Base-by-base conservation (phyloP, 2,113 vertebrate species). In the Scatophagus argus region DNA sequence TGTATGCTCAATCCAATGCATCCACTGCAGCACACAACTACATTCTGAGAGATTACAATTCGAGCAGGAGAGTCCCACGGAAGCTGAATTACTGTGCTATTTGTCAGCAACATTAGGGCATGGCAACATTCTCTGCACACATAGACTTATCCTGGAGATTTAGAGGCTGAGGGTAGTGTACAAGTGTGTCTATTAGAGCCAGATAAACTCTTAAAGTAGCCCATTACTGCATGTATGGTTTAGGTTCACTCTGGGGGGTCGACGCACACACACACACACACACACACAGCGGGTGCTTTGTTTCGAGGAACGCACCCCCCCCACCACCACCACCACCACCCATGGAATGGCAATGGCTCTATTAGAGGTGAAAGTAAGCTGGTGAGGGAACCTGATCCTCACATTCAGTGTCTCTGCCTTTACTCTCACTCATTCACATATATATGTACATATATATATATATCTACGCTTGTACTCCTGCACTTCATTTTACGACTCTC, bases 361-460 rank as follows among this genome's bases (percentile, higher is more conserved):
- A 86, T 91, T 91, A 89, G 83, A 78, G 82, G 87, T 86, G 84
- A 93, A 93, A 91, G 88, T 88, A 86, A 90, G 80, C 87, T 70
- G 32, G 59, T 58, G 54, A 81, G 43, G 81, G 62, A 94, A 93
- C 83, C 63, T 72, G 86, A 94, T 89, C 87, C 75, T 12, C 41
- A n/a, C 78, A 63, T 67, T 89, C 77, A 78, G 5, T 39, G 49
- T 62, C 74, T 82, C 43, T 44, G 41, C 49, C 59, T 63, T 56
- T 32, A 9, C 52, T n/a, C 41, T 47, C 21, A 58, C 66, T 59
- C 60, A 55, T 60, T 78, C 52, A 76, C 41, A 47, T 65, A 51
- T 39, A 29, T n/a, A n/a, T n/a, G n/a, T n/a, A n/a, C n/a, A n/a
- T n/a, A n/a, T n/a, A n/a, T n/a, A n/a, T n/a, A n/a, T n/a, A n/a